phyloP scores from a whole-genome alignment of 92 coral and sea anemone genomes.

The Parazoanthus atlanticus region DNA sequence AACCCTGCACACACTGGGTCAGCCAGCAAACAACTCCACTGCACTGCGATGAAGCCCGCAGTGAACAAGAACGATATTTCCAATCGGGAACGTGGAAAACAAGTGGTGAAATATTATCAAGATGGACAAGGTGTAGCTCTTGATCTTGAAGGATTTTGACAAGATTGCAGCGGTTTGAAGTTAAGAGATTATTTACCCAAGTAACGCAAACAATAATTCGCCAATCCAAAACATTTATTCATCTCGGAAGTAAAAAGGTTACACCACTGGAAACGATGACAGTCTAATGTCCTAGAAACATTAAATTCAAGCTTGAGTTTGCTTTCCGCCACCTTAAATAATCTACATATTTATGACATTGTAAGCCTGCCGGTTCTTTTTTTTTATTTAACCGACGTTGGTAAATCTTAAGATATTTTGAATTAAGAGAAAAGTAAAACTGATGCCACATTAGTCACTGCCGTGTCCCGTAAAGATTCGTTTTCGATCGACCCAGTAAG shows the following conservation, averaged over 20 bases:
- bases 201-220: background rate
- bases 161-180: background rate
- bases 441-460: background rate
- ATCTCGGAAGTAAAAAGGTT: too few species aligned
- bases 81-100: too few species aligned
- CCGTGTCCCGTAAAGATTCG: background rate
- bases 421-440: background rate
- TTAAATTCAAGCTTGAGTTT: background rate
- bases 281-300: background rate
- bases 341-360: background rate
- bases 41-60: background rate
- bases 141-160: background rate
- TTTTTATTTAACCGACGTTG: too few species aligned
- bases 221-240: background rate
- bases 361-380: background rate
- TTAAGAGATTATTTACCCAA: background rate
- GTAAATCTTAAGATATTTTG: too few species aligned
- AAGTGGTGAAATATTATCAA: background rate
- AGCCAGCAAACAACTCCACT: too few species aligned
- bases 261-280: background rate
- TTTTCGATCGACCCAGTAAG: background rate
- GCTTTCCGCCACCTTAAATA: background rate
- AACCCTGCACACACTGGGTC: too few species aligned
- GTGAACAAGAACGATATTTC: background rate
- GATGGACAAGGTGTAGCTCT: background rate